Base-by-base conservation (phyloP, 2,888 invertebrate genomes). In the Serrognathus titanus region DNA sequence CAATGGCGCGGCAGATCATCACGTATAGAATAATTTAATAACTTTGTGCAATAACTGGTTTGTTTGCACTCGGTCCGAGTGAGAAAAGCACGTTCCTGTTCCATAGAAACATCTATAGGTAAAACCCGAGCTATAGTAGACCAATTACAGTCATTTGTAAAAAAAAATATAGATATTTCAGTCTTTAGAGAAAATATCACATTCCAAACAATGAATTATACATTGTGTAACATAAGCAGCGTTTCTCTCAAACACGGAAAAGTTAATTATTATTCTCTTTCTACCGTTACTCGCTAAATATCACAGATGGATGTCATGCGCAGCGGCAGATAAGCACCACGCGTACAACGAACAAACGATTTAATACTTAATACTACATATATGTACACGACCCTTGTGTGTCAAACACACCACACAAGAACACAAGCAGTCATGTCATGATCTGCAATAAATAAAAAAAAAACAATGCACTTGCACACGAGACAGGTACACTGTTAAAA, bases 111-210 rank as follows among this genome's bases (percentile, higher is more conserved):
- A 62, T 53, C 56, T 60, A 57, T 52, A 57, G 53, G 57, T 53
- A 61, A 43, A 16, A 43, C 43, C 43, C 43, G 43, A 20, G 43
- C 43, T 43, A 9, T 43, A 11, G 43, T 9, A 16, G 43, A 43
- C 43, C 43, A 11, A 43, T 43, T 43, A 20, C 20, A 43, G 43
- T 43, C 43, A 43, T 65, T 65, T 68, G 66, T 71, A 71, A 71
- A 74, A 74, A 58, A 71, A 74, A 75, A 75, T 73, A 75, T 74
- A 75, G 68, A 68, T 74, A 74, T 75, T 76, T 80, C 80, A 80
- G 80, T 80, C 80, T 80, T 78, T 75, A 75, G 76, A 77, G 77
- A 77, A 78, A 78, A 79, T 80, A 80, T 80, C 80, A 79, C 80
- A 79, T 75, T 71, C 72, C 71, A 68, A 71, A 69, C 71, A 71